Evolutionary conservation across 2,888 invertebrate genomes (phyloP), one percentile per base, ranked within the genome.

Genomic region (Lymantria monacha): DNA sequence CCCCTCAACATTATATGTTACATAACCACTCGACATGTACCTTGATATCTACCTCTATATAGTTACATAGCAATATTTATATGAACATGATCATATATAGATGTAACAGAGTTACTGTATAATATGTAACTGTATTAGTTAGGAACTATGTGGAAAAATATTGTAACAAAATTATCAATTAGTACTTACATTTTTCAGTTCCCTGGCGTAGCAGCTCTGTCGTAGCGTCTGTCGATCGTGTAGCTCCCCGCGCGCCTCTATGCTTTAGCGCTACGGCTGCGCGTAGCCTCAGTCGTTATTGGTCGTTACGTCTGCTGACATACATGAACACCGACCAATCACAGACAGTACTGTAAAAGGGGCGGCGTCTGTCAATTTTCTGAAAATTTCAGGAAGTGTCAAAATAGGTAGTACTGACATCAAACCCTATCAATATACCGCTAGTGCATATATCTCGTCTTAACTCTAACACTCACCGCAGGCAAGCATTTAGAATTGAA

Each of bases 281-380:
- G 90, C 90, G 84, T 75, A 77, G 79, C 81, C 78, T 57, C 74
- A 49, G 44, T 70, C 63, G 69, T 72, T 78, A 90, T 91, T 91
- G 91, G 90, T 72, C 71, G 76, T 68, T 61, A 72, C 70, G 70
- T 63, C 63, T 74, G 72, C 82, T 67, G 79, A 83, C 79, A 79
- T 84, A 81, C 81, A 76, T 71, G 66, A 63, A 69, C 56, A 64
- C 61, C 74, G 64, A 66, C 90, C 89, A 90, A 91, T 90, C 75
- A 69, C 74, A 57, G 70, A 61, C 66, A 55, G 54, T 61, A 55
- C 87, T 87, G 83, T 78, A 87, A 86, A 41, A 79, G 78, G 77
- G 90, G 90, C 84, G 89, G 78, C 74, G 85, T 76, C 82, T 80
- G 79, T 75, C 69, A 83, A 81, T 78, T 88, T 90, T 89, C 91